Evolutionary conservation across 2,113 vertebrate genomes (phyloP).

Genomic region (Meleagris gallopavo): DNA sequence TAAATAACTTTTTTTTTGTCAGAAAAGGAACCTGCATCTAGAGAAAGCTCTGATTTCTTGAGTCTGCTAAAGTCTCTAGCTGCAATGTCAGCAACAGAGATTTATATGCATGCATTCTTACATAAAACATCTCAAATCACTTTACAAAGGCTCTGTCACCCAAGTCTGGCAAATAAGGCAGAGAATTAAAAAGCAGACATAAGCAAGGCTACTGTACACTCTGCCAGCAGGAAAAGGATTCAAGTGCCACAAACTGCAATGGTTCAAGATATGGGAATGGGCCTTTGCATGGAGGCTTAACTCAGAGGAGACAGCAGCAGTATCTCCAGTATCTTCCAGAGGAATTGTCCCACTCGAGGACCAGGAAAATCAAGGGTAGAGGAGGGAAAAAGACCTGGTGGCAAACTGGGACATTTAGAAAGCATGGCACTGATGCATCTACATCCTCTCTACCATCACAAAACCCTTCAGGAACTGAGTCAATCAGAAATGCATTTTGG

Average conservation of each 20-base stretch:
- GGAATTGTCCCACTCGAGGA: background rate
- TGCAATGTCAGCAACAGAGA: background rate
- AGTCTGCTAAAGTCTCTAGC: background rate
- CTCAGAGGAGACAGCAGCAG: background rate
- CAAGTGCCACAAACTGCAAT: background rate
- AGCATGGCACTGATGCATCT: background rate
- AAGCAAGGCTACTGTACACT: rapidly evolving
- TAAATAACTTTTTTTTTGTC: slow-evolving; percentile 50
- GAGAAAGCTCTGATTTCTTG: background rate
- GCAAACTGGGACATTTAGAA: slow-evolving; percentile 59
- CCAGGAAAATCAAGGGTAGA: background rate
- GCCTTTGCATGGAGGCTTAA: background rate
- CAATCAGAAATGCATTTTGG: slow-evolving; percentile 38
- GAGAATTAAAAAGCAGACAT: background rate
- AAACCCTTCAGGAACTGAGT: slow-evolving; percentile 46
- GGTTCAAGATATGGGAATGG: background rate
- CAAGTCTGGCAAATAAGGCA: background rate
- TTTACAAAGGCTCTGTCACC: background rate
- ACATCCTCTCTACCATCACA: background rate
- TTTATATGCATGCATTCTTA: rapidly evolving
- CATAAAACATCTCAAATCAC: background rate
- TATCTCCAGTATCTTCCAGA: background rate
- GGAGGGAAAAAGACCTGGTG: background rate
- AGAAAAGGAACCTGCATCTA: slow-evolving; percentile 2
- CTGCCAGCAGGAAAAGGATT: background rate